Percentiles rank a stretch among this genome's conserved stretches.
Evolutionary conservation across 2,113 vertebrate species (phyloP).

Genomic region (Clupea harengus): DNA sequence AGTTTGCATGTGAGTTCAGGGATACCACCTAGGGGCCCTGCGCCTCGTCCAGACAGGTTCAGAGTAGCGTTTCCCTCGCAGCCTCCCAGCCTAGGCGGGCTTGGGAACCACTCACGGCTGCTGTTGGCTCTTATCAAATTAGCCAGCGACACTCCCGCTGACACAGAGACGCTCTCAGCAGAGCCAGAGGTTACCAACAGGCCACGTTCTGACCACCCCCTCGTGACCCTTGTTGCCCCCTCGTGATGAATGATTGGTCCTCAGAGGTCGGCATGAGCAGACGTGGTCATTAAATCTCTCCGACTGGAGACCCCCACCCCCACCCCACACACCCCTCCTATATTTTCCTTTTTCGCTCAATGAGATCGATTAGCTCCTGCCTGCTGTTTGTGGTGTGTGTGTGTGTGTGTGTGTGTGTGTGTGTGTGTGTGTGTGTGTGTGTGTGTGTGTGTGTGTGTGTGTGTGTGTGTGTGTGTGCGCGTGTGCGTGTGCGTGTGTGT

Average conservation of each 20-base stretch:
- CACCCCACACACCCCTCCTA: neutral
- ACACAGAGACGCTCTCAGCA: neutral
- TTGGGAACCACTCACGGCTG: neutral
- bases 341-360: slow-evolving; percentile 21
- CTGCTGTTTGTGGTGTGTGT: neutral
- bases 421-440: slow-evolving; percentile 28
- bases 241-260: slow-evolving; percentile 56
- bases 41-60: neutral
- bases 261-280: slow-evolving; percentile 40
- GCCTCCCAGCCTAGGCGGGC: neutral
- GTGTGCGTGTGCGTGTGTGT: neutral
- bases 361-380: slow-evolving; percentile 35
- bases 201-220: slow-evolving; percentile 9
- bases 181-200: slow-evolving; percentile 33
- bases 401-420: slow-evolving; percentile 35
- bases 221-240: slow-evolving; percentile 31
- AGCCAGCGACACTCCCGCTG: neutral
- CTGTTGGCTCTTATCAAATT: neutral
- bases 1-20: neutral
- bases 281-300: slow-evolving; percentile 48
- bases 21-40: neutral
- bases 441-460: slow-evolving; percentile 28
- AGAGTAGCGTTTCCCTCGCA: neutral
- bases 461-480: slow-evolving; percentile 21
- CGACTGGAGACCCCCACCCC: slow-evolving; percentile 13